Base-by-base conservation (phyloP, 2,113 vertebrate species). In the Tamias sibiricus region DNA sequence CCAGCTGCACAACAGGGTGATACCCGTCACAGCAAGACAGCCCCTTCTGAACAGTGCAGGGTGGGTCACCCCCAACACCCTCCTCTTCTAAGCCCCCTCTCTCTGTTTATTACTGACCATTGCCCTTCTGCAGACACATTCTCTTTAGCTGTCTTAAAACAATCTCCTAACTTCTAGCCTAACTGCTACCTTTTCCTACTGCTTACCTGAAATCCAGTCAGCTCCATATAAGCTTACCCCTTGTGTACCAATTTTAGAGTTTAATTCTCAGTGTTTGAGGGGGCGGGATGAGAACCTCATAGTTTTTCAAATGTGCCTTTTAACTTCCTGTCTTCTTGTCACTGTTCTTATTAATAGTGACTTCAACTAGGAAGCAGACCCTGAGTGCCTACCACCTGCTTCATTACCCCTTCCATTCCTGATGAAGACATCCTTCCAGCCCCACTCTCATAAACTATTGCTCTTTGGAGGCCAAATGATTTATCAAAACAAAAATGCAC, bases 11-110 rank as follows among this genome's bases (percentile, higher is more conserved):
- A 2, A 0, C n/a, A 62, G 71, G 47, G 12, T 24, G 19, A 4
- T 19, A 47, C 30, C 37, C 42, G 52, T 42, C 62, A 9, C 72
- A 40, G 30, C 81, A 42, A 40, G 49, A 4, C 24, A 62, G 59
- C 30, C 44, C 30, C 37, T 72, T 47, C 49, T 16, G 6, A 54
- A 10, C 49, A 40, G 0, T 2, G 0, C 0, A 2, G 62, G 82
- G 32, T 10, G 1, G 0, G 0, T 9, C 62, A 19, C 64, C 62
- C 69, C 75, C 44, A 37, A 7, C 59, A 10, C 82, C n/a, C n/a
- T 59, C 81, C 16, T 37, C 74, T 11, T 14, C 86, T 0, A 30
- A 8, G 30, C 30, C 49, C 6, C 49, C 30, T 57, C 47, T 54
- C 30, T 54, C 76, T 52, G 20, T 52, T 57, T 82, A 37, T 62